phyloP scores from a whole-genome alignment of 2,797 vertebrate species.

The Vipera latastei region DNA sequence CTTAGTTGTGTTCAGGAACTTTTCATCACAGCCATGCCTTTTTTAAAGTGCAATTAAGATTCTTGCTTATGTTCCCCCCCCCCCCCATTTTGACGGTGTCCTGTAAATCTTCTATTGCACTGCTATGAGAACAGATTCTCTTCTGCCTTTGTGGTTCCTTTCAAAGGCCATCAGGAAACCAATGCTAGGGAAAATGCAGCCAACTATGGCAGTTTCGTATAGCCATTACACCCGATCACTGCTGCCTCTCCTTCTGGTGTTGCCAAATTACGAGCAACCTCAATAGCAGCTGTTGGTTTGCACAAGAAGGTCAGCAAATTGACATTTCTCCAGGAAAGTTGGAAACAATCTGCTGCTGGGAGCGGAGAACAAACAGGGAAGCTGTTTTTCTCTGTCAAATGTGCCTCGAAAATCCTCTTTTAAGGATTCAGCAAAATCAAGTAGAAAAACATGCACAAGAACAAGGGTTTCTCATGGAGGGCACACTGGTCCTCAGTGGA shows the following conservation, averaged over 20 bases:
- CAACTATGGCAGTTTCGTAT: rapidly evolving
- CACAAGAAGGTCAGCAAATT: neutral
- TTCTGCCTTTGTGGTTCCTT: neutral
- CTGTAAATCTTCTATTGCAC: neutral
- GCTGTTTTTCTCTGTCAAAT: neutral
- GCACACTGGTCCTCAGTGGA: neutral
- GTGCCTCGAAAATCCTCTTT: neutral
- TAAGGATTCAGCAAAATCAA: neutral
- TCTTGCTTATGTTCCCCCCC: rapidly evolving
- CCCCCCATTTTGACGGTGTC: neutral
- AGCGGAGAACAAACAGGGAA: neutral
- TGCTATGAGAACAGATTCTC: neutral
- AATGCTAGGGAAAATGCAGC: neutral
- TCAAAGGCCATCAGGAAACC: neutral
- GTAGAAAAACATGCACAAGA: neutral
- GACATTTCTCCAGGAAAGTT: neutral
- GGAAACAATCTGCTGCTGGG: neutral
- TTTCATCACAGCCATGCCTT: neutral
- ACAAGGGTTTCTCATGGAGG: neutral
- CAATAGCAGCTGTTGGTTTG: neutral
- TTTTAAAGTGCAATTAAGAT: neutral
- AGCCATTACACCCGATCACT: neutral
- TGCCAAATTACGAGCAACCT: neutral
- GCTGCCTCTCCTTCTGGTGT: neutral
- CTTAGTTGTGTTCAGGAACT: neutral